Evolutionary conservation across 2,113 vertebrate genomes (phyloP).

Genomic region (Ptilonorhynchus violaceus): DNA sequence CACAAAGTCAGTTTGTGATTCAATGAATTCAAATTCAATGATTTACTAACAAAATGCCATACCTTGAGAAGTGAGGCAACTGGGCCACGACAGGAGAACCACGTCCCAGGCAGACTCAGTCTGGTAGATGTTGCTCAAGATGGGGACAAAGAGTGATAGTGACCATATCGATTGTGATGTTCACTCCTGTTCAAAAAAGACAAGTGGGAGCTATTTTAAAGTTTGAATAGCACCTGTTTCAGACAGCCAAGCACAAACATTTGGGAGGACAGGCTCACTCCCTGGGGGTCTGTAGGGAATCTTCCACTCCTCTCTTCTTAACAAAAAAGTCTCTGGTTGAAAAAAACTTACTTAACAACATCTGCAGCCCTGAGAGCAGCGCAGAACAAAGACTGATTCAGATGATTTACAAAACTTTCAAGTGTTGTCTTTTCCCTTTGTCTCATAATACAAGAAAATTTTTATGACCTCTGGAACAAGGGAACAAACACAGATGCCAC

Average conservation of each 20-base stretch:
- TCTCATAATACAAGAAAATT: neutral
- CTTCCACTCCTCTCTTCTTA: neutral
- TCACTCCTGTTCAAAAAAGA: neutral
- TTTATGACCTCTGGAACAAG: neutral
- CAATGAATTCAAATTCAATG: neutral
- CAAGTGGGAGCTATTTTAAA: neutral
- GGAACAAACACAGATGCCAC: neutral
- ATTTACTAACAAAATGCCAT: neutral
- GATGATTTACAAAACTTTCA: neutral
- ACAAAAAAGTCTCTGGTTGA: neutral
- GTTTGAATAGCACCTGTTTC: neutral
- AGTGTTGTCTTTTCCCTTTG: neutral
- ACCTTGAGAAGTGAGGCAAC: neutral
- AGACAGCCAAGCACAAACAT: neutral
- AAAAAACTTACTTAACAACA: neutral
- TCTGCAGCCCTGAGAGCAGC: neutral
- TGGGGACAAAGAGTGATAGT: neutral
- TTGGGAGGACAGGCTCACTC: neutral
- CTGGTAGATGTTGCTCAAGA: neutral
- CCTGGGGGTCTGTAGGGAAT: rapidly evolving
- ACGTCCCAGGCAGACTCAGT: neutral
- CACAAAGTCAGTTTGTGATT: neutral
- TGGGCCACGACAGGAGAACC: neutral
- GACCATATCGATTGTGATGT: neutral
- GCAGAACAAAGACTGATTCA: neutral